phyloP scores from a whole-genome alignment of 2,888 invertebrate genomes.

The Drosophila acutilabella region DNA sequence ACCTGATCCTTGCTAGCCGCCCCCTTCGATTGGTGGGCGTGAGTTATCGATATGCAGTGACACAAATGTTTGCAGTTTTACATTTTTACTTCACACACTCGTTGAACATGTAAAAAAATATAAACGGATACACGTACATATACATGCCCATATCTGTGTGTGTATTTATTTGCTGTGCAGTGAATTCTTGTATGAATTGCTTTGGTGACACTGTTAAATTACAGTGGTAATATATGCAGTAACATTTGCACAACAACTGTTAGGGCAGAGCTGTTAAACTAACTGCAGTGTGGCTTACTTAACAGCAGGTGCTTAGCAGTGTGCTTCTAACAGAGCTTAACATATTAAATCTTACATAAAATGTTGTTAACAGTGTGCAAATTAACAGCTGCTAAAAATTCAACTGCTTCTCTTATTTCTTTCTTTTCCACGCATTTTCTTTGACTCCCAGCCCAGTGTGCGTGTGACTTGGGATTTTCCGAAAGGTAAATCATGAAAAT shows the following conservation, averaged over 20 bases:
- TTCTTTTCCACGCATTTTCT: background rate
- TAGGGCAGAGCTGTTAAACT: background rate
- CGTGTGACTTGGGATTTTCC: constrained; percentile 18
- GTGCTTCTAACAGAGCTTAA: background rate
- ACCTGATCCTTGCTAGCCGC: constrained; percentile 63
- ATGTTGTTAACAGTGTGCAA: background rate
- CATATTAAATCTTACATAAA: background rate
- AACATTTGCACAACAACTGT: background rate
- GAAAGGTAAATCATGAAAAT: constrained; percentile 65
- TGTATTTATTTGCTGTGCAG: constrained; percentile 19
- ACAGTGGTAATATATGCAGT: constrained; percentile 27
- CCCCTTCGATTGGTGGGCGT: constrained; percentile 31
- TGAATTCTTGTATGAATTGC: constrained; percentile 56
- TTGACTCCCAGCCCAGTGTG: background rate
- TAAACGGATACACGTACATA: constrained; percentile 1
- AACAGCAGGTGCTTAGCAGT: background rate
- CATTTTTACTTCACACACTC: constrained; percentile 28
- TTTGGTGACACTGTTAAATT: constrained; percentile 28
- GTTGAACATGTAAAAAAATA: constrained; percentile 17
- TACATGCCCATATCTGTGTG: background rate
- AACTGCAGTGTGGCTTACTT: background rate
- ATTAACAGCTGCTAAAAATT: background rate
- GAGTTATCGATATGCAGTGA: constrained; percentile 74
- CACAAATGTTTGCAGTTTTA: constrained; percentile 55
- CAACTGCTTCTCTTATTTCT: background rate